These are phyloP conservation scores for Lanius ludovicianus DNA, from an alignment of 2,113 vertebrate genomes.

Conservation along the genomic window DNA sequence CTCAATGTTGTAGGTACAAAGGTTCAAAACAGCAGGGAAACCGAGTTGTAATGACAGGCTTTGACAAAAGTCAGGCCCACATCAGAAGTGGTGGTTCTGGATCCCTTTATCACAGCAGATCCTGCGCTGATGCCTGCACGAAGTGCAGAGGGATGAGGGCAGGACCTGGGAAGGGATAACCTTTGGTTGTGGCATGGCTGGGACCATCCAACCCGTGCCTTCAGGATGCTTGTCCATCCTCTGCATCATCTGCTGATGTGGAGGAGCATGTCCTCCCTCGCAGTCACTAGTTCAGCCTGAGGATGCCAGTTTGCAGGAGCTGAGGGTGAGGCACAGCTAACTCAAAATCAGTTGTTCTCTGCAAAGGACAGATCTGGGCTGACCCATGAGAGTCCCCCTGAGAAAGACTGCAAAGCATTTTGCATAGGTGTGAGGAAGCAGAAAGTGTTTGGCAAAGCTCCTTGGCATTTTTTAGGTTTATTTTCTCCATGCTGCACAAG, in stretches of 20 bases:
- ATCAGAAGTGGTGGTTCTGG: not conserved
- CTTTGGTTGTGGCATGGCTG: accelerated
- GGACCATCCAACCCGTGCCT: accelerated
- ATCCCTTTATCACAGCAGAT: not conserved
- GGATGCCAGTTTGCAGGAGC: not conserved
- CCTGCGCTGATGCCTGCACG: not conserved
- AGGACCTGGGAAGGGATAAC: not conserved
- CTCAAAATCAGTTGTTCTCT: not conserved
- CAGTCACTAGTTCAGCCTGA: not conserved
- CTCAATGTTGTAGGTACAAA: slow-evolving; percentile 8
- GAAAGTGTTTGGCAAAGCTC: not conserved
- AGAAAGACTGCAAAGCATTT: slow-evolving; percentile 52
- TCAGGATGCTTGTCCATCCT: not conserved
- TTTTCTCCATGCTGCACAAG: slow-evolving; percentile 40
- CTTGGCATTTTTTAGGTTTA: not conserved
- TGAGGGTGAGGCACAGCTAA: not conserved
- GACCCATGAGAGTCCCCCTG: not conserved
- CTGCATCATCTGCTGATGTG: accelerated
- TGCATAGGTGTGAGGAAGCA: slow-evolving; percentile 4
- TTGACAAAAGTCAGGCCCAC: slow-evolving; percentile 17
- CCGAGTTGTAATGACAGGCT: not conserved
- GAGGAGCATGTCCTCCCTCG: accelerated
- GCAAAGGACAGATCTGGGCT: not conserved
- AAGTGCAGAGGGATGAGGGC: not conserved
- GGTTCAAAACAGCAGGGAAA: slow-evolving; percentile 27